Base-by-base conservation (phyloP, 2,888 invertebrate genomes). In the Podabrus alpinus region DNA sequence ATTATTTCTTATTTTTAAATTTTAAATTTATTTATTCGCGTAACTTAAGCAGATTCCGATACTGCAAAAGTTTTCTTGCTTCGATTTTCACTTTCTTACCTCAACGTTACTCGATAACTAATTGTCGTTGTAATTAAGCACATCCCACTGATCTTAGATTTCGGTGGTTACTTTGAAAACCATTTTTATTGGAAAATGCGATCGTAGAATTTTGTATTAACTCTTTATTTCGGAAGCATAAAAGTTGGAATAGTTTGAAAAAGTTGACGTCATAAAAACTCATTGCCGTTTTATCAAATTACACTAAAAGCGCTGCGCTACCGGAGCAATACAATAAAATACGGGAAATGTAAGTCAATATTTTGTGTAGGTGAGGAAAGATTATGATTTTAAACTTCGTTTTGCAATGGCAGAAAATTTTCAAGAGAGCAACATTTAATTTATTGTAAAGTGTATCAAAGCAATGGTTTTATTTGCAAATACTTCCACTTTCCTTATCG, bases 401-500 rank as follows among this genome's bases (percentile, higher is more conserved):
- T 68, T 68, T 19, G 59, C 59, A 66, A 59, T 45, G 60, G 60
- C n/a, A n/a, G 13, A 59, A 59, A 62, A 66, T 29, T 61, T 68
- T 69, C 21, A 21, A 11, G 64, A 66, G 59, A 73, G 73, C 29
- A 69, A 66, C 73, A 73, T 73, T 69, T 69, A 73, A 69, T 73
- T 73, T 73, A 73, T 73, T 59, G 73, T 66, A 73, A 73, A 73
- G 71, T 73, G 68, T 73, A 68, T 76, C 71, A 70, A 73, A 76
- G 70, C 69, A 71, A 68, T 64, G 45, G 60, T 73, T 76, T 71
- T 73, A 76, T 76, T 76, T 76, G 73, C 68, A 71, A 71, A 76
- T 69, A 73, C 68, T 45, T 70, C 73, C 64, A 69, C 73, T 72
- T 62, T 76, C 73, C 66, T 71, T 69, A 29, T 69, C 62, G 69